A percentile compares a stretch with the other conserved stretches of the same genome.
phyloP scores from a whole-genome alignment of 2,797 vertebrate genomes.

The Pantherophis vulpinus region DNA sequence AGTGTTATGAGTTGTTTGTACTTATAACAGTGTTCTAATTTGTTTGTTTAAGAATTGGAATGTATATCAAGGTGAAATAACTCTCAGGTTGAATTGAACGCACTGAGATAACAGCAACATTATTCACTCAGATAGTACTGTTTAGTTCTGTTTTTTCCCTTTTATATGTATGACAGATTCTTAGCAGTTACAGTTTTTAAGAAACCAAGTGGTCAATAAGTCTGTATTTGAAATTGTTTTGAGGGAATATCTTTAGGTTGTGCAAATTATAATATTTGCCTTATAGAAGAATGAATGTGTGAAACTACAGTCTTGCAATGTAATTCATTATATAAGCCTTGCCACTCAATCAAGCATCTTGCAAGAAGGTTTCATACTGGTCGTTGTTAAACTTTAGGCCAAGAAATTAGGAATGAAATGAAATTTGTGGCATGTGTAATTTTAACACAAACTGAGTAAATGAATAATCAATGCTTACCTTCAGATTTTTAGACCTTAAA shows the following conservation, averaged over 20 bases:
- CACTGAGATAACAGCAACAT: background rate
- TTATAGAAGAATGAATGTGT: background rate
- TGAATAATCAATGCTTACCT: background rate
- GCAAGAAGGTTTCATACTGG: background rate
- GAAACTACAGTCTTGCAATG: background rate
- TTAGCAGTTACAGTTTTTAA: background rate
- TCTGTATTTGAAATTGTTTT: background rate
- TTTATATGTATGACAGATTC: background rate
- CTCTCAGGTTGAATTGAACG: background rate
- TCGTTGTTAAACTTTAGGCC: background rate
- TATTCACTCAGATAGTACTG: background rate
- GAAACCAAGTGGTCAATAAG: background rate
- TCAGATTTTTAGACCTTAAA: background rate
- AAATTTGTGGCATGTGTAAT: background rate
- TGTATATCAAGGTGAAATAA: background rate
- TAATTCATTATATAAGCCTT: background rate
- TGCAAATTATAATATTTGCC: background rate
- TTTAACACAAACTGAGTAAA: background rate
- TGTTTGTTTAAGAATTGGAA: background rate
- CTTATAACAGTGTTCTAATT: background rate
- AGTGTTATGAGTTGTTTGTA: background rate
- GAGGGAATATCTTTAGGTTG: background rate
- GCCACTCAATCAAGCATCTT: background rate
- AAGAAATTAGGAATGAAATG: background rate
- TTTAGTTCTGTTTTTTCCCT: background rate